A percentile compares a stretch with the other conserved stretches of the same genome.
These are phyloP conservation scores for Myotis lucifugus DNA, from an alignment of 2,113 vertebrate genomes.

Conservation along the genomic window DNA sequence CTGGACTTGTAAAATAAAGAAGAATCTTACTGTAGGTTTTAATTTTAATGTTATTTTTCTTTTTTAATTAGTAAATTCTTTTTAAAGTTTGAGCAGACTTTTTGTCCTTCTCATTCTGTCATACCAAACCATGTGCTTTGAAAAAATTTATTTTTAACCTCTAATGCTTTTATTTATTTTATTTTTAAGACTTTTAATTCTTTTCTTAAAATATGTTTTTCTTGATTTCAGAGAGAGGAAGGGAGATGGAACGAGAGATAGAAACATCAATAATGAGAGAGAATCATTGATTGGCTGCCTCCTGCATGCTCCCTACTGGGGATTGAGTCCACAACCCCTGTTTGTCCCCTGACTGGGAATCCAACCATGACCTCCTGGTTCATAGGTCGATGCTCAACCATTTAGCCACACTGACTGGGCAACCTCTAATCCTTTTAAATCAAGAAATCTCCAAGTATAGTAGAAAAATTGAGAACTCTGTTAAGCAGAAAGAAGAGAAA, in stretches of 20 bases:
- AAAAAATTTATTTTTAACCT: conserved; percentile 30
- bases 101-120: background rate
- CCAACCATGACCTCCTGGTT: too few species aligned
- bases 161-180: background rate
- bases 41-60: background rate
- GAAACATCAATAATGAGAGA: too few species aligned
- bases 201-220: too few species aligned
- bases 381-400: too few species aligned
- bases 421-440: background rate
- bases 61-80: conserved; percentile 36
- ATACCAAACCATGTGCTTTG: background rate
- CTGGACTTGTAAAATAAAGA: conserved; percentile 17
- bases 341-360: too few species aligned
- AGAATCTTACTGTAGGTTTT: background rate
- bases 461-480: conserved; percentile 22
- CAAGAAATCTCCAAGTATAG: background rate
- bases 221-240: too few species aligned
- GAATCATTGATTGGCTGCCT: too few species aligned
- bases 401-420: background rate
- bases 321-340: too few species aligned
- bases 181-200: too few species aligned
- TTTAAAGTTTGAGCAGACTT: conserved; percentile 7
- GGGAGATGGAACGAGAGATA: too few species aligned
- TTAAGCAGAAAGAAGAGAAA: conserved; percentile 36
- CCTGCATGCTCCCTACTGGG: too few species aligned